Evolutionary conservation across 2,113 vertebrate genomes (phyloP).

Genomic region (Pipa parva): DNA sequence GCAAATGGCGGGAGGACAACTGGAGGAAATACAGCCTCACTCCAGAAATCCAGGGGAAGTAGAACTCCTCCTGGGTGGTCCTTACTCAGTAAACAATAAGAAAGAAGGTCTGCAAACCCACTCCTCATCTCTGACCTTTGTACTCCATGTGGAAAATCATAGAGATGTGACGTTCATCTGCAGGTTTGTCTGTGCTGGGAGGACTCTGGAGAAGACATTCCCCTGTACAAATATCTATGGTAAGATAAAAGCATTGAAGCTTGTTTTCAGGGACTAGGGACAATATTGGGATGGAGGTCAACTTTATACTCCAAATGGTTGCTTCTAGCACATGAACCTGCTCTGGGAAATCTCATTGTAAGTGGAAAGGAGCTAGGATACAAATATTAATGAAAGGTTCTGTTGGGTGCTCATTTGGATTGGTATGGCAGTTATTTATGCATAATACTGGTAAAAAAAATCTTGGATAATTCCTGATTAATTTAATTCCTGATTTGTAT

Average conservation of each 20-base stretch:
- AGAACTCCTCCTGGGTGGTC: background rate
- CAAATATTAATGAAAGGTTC: no score
- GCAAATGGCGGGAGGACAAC: background rate
- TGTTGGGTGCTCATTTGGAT: no score
- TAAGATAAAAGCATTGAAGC: background rate
- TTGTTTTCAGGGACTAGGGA: no score
- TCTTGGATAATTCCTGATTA: no score
- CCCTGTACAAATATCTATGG: slow-evolving; percentile 13
- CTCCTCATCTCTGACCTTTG: slow-evolving; percentile 10
- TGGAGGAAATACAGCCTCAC: background rate
- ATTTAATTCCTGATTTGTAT: no score
- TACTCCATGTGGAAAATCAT: background rate
- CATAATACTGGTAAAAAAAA: no score
- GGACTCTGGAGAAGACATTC: background rate
- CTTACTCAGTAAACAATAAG: background rate
- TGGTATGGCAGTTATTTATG: no score
- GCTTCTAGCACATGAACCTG: no score
- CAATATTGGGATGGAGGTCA: no score
- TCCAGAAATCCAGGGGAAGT: background rate
- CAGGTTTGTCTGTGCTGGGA: background rate
- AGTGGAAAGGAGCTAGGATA: no score
- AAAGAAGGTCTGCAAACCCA: background rate
- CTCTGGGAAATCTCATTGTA: no score
- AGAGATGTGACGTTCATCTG: slow-evolving; percentile 21
- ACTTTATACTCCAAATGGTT: no score